Base-by-base conservation (phyloP, 2,797 vertebrate species). In the Rhynchonycteris naso region DNA sequence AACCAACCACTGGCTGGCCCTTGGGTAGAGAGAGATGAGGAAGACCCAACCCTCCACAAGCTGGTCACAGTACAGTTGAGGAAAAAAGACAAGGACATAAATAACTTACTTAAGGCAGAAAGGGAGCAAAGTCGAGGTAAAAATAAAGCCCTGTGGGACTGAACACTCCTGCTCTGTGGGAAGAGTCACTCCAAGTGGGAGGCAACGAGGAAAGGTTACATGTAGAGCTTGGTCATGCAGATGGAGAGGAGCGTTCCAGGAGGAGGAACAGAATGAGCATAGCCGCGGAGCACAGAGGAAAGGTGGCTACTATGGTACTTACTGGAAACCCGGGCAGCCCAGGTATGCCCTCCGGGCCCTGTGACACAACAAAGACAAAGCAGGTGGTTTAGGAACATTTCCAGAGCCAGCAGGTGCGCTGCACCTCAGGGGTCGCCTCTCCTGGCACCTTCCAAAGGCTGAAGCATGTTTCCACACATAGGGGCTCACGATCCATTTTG, bases 291-390 rank as follows among this genome's bases (percentile, higher is more conserved):
- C 35, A n/a, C 79, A 74, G 16, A 63, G 4, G n/a, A 30, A 72
- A 35, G 33, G 30, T 0, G 14, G 47, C 19, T 8, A 58, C 56
- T 1, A 6, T 14, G 33, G 96, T 94, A 98, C 99, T 99, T 99
- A 99, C 99, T 93, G 99, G 99, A 96, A 99, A 99, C 98, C 99
- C 99, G 89, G 99, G 99, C 97, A 98, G 98, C 96, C 99, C 99
- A 18, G 99, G 98, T 88, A 98, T 97, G 47, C 99, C 99, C 65
- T 99, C 99, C 63, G 98, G 98, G 19, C 99, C 99, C 99, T 99
- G 98, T 28, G 98, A 98, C 95, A 98, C 28, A 79, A 90, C 98
- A 82, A 96, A 93, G 72, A 89, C 63, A 88, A 19, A 38, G 7
- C 24, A 94, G 47, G 15, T 2, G 15, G 26, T 58, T 95, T 43